Conservation (phyloP, 2,113 vertebrate species). For the Zootoca vivipara region DNA sequence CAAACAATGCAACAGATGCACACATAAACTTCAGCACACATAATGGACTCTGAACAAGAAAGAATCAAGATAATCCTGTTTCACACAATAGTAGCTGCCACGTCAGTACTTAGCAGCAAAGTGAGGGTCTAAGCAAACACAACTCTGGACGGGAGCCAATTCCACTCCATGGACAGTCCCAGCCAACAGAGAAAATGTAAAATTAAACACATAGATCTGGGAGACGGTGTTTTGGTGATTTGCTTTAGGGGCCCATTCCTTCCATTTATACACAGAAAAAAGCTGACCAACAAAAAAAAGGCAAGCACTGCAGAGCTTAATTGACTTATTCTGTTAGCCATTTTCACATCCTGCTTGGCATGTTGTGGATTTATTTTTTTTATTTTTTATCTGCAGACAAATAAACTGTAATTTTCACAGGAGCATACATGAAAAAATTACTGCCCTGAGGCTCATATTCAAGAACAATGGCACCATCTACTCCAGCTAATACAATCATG, state of each 20-base stretch:
- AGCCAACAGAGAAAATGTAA: conserved; percentile 34
- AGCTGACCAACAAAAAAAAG: neutral
- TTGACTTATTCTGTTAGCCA: neutral
- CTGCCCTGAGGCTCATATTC: conserved; percentile 28
- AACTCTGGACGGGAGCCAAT: conserved; percentile 13
- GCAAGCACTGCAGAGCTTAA: neutral
- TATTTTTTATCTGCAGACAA: conserved; percentile 4
- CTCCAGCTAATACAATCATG: neutral
- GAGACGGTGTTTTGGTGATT: conserved; percentile 27
- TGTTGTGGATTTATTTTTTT: neutral
- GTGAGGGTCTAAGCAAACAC: conserved; percentile 36
- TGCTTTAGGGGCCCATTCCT: conserved; percentile 27
- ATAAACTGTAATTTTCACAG: neutral
- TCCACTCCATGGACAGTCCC: conserved; percentile 32
- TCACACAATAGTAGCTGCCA: conserved; percentile 34
- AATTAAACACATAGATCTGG: conserved; percentile 33
- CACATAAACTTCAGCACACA: conserved; percentile 23
- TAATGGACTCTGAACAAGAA: neutral
- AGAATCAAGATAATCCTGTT: conserved; percentile 33
- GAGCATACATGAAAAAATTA: neutral
- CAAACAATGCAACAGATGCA: neutral
- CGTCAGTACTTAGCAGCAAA: neutral
- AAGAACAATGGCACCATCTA: neutral
- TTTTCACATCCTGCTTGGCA: neutral
- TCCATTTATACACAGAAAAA: conserved; percentile 17